Base-by-base conservation (phyloP, 2,888 invertebrate species). In the Drosophila planitibia region DNA sequence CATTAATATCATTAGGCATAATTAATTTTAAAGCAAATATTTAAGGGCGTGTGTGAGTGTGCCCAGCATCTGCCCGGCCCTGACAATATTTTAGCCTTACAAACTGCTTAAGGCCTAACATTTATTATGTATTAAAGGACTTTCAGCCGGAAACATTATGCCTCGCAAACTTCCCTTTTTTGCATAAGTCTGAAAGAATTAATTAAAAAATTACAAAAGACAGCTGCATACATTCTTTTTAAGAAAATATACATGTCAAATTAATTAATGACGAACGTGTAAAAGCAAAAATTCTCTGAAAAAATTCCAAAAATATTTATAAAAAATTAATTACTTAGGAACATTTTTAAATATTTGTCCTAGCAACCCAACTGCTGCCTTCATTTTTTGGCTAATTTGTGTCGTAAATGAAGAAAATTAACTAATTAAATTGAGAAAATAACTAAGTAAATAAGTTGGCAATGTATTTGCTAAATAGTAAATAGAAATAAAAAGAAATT, bases 21-120 rank as follows among this genome's bases (percentile, higher is more conserved):
- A 84, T 85, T 91, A 87, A 75, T 79, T 77, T 74, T 63, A 63
- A 67, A 63, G 30, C 70, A 83, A 77, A 89, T 86, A 83, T 77
- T 79, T 74, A 70, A 60, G 28, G 65, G 70, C 61, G 72, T 71
- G 63, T 71, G 65, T 68, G 16, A 6, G 55, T 67, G 39, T 30
- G 47, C 19, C 32, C n/a, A 12, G 19, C 32, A 28, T 47, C 55
- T 32, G n/a, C 28, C 30, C 9, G 49, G 25, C 32, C 12, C 44
- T 28, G 37, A 22, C 37, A n/a, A 22, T 35, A 52, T 39, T 69
- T 68, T 41, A 7, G 66, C 25, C 47, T 4, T 28, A 33, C n/a
- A 22, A 57, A 32, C 52, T 52, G 61, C 44, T 51, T 57, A 14
- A 37, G 25, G 51, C 63, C 62, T 39, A 25, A 33, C 25, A 65